phyloP scores from a whole-genome alignment of 2,888 invertebrate genomes.

The Epinotia bilunana region DNA sequence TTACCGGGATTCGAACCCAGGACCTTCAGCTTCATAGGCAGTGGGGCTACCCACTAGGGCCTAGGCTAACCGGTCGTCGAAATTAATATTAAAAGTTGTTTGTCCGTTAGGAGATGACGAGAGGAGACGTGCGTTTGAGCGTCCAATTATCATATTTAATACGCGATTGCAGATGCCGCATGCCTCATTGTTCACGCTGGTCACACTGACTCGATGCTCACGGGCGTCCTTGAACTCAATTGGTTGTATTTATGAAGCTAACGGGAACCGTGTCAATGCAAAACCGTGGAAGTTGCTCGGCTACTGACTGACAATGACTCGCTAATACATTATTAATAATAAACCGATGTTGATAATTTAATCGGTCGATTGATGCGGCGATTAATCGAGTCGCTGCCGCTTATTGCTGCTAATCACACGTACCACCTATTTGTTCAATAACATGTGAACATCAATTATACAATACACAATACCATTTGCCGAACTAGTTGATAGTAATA shows the following conservation, averaged over 20 bases:
- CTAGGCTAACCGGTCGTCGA: too few species aligned
- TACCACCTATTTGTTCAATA: conserved; percentile 22
- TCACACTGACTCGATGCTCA: conserved; percentile 79
- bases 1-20: too few species aligned
- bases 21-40: too few species aligned
- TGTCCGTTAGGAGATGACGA: conserved; percentile 51
- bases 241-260: conserved; percentile 78
- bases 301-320: conserved; percentile 63
- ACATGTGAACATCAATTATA: conserved; percentile 41
- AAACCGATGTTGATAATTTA: conserved; percentile 28
- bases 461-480: conserved; percentile 19
- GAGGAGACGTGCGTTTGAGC: conserved; percentile 67
- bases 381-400: conserved; percentile 13
- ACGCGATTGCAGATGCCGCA: conserved; percentile 77
- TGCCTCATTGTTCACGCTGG: conserved; percentile 82
- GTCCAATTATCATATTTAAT: conserved; percentile 81
- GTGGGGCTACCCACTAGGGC: too few species aligned
- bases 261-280: conserved; percentile 81
- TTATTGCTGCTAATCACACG: conserved; percentile 8
- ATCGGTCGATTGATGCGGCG: conserved; percentile 20
- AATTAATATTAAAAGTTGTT: conserved; percentile 35
- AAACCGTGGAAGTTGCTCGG: conserved; percentile 69
- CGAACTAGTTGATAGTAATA: conserved; percentile 37
- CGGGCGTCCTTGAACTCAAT: conserved; percentile 82
- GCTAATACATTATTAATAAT: conserved; percentile 32